These are phyloP conservation scores for Cataglyphis livida DNA, from an alignment of 2,888 invertebrate genomes.

Conservation along the genomic window DNA sequence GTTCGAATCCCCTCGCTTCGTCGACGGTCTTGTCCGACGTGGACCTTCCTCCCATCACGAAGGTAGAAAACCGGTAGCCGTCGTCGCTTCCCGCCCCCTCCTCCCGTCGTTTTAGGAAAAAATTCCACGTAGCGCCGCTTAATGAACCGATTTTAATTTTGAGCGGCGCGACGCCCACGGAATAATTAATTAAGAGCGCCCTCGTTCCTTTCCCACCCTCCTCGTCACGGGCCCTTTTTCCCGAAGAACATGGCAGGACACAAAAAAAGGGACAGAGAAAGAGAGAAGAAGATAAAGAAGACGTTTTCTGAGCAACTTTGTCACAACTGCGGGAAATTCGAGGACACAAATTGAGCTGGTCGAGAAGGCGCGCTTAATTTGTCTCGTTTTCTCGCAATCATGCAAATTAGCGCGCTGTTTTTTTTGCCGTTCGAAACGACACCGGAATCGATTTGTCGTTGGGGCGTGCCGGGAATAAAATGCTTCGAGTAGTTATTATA, in stretches of 20 bases:
- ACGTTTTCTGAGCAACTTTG: constrained; percentile 25
- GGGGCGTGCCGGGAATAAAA: constrained; percentile 14
- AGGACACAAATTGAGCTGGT: constrained; percentile 71
- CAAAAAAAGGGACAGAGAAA: neutral
- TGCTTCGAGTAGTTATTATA: constrained; percentile 3
- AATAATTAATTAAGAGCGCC: constrained; percentile 77
- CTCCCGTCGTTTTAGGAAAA: constrained; percentile 43
- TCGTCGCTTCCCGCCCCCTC: constrained; percentile 7
- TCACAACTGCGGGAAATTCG: constrained; percentile 62
- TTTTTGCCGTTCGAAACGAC: neutral
- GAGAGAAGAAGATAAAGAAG: constrained; percentile 15
- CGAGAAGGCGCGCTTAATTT: constrained; percentile 52
- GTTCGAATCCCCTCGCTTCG: constrained; percentile 36
- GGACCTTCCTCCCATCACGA: constrained; percentile 20
- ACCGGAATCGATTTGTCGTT: constrained; percentile 25
- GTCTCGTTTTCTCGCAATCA: constrained; percentile 59
- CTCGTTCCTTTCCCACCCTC: constrained; percentile 11
- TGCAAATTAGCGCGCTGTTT: constrained; percentile 52
- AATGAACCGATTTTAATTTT: constrained; percentile 81
- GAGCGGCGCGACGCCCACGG: constrained; percentile 69
- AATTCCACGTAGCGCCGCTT: constrained; percentile 76
- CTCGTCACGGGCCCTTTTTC: constrained; percentile 20
- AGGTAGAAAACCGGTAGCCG: constrained; percentile 53
- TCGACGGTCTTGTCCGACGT: neutral
- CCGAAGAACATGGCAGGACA: neutral